Base-by-base conservation (phyloP, 2,113 vertebrate genomes). In the Nansenia antarctica region DNA sequence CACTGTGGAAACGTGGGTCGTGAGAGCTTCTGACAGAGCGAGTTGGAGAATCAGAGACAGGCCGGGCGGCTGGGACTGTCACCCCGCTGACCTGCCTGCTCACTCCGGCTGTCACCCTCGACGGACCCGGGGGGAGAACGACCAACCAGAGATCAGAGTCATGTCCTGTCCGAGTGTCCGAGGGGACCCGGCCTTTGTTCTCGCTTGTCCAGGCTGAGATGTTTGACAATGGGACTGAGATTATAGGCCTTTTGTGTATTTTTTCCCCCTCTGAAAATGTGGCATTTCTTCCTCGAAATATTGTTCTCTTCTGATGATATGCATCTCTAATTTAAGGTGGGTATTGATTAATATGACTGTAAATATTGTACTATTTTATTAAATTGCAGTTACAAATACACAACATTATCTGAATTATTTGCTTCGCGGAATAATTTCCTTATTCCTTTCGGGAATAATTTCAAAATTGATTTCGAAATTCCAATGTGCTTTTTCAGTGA, bases 171-270 rank as follows among this genome's bases (percentile, higher is more conserved):
- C 62, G 63, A 45, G 59, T 31, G 70, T 74, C 74, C 71, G 53
- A 71, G 64, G 77, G 75, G 67, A 78, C 77, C 74, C 27, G 15
- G 47, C 53, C 70, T 86, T 87, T 89, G 88, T 86, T 81, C 79
- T 78, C 67, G 58, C 71, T 74, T 65, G 34, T 70, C 52, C 70
- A 70, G 72, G 69, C 70, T 77, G 79, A 73, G 86, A 73, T 76
- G 72, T 58, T 70, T 87, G 62, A 88, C 85, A 83, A 74, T 74
- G 70, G 20, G 15, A 62, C 64, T 66, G 54, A 87, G 81, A 89
- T 87, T 82, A 86, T n/a, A n/a, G 78, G 42, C 65, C 78, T 2
- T 71, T 82, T 84, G 80, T 88, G 80, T 64, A 24, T 60, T 39
- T 67, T 49, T n/a, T n/a, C n/a, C n/a, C n/a, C n/a, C n/a, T n/a